These are phyloP conservation scores for Wiebesia pumilae DNA, from an alignment of 1,140 invertebrate genomes.

Conservation along the genomic window DNA sequence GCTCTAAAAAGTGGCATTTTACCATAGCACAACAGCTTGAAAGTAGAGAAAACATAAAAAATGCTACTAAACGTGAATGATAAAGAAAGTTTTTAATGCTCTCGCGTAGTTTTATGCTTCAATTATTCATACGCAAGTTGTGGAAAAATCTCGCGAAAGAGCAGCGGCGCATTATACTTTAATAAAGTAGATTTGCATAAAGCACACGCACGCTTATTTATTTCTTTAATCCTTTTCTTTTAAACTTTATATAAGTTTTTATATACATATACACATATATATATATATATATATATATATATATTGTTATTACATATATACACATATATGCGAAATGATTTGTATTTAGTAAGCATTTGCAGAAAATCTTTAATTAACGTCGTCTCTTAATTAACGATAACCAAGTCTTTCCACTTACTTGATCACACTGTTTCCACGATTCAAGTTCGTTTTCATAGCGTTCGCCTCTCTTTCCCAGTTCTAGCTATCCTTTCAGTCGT, in stretches of 20 bases:
- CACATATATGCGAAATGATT: no score
- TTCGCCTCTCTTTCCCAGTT: not conserved
- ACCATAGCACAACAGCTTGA: not conserved
- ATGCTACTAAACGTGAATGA: conserved; percentile 35
- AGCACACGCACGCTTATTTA: not conserved
- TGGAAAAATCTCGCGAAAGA: conserved; percentile 19
- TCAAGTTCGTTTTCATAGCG: not conserved
- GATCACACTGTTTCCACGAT: not conserved
- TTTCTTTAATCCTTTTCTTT: not conserved
- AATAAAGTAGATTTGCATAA: conserved; percentile 45
- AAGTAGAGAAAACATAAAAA: not conserved
- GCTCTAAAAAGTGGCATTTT: not conserved
- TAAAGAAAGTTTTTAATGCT: conserved; percentile 34
- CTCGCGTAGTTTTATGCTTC: conserved; percentile 32
- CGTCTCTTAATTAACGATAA: not conserved
- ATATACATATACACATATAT: no score
- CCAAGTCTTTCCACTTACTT: not conserved
- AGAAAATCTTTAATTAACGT: no score
- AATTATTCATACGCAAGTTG: conserved; percentile 32
- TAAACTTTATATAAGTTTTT: no score
- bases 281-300: no score
- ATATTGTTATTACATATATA: no score
- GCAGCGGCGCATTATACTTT: conserved; percentile 20
- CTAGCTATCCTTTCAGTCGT: not conserved
- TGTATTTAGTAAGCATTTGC: not conserved